Evolutionary conservation across 2,888 invertebrate species (phyloP).

Genomic region (Drosophila putrida): DNA sequence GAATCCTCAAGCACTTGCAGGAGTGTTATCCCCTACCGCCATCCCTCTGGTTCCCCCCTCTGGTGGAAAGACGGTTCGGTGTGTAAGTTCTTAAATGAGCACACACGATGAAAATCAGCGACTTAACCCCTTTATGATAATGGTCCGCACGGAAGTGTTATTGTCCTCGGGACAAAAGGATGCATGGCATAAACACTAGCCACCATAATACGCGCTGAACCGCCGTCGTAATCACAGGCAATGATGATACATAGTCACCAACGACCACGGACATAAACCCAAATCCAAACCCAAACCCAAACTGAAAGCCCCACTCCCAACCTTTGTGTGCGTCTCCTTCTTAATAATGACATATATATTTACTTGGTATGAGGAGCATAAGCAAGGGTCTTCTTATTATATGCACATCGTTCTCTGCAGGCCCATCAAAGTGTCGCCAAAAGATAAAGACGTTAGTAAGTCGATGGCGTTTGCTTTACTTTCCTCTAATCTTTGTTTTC

Average conservation of each 20-base stretch:
- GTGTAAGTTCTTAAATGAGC: conserved; percentile 79
- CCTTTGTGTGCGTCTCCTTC: conserved; percentile 18
- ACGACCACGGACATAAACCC: conserved; percentile 38
- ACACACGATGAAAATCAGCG: conserved; percentile 80
- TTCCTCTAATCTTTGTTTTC: conserved; percentile 7
- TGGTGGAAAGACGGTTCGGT: conserved; percentile 19
- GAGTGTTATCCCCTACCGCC: conserved; percentile 30
- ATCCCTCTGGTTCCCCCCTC: neutral
- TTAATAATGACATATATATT: conserved; percentile 47
- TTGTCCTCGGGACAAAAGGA: conserved; percentile 83
- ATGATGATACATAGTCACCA: conserved; percentile 68
- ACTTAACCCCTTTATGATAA: conserved; percentile 84
- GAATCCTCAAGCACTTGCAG: conserved; percentile 68
- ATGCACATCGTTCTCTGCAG: conserved; percentile 39
- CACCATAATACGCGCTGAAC: conserved; percentile 56
- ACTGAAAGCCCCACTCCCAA: neutral
- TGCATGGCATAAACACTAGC: conserved; percentile 71
- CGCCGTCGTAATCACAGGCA: conserved; percentile 65
- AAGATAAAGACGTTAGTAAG: conserved; percentile 78
- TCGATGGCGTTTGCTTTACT: conserved; percentile 6
- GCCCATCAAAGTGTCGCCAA: conserved; percentile 47
- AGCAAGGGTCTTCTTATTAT: conserved; percentile 34
- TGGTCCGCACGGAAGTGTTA: conserved; percentile 81
- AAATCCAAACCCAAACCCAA: conserved; percentile 22
- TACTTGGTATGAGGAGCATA: conserved; percentile 7